A percentile compares a stretch with the other conserved stretches of the same genome.
Conservation (phyloP, 1,140 invertebrate genomes). For the Hylaeus volcanicus region DNA sequence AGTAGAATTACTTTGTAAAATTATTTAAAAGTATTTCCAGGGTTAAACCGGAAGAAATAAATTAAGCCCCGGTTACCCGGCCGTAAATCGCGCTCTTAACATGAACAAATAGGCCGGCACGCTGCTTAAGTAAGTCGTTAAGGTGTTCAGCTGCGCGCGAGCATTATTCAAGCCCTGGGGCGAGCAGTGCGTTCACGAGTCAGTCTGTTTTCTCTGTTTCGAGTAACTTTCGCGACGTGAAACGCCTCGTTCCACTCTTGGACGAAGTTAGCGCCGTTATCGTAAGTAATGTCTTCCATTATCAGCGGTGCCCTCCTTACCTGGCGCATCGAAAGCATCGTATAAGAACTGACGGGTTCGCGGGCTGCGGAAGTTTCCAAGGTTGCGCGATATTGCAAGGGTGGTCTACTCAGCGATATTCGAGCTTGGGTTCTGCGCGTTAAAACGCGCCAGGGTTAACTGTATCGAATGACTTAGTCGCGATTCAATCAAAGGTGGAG, state of each 20-base stretch:
- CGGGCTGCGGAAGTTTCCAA: slow-evolving; percentile 18
- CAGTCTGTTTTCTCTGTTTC: slow-evolving; percentile 56
- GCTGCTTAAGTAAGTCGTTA: slow-evolving; percentile 42
- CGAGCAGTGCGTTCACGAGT: slow-evolving; percentile 27
- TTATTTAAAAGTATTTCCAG: neutral
- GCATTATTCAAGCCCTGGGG: slow-evolving; percentile 36
- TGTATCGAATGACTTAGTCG: too few relatives aligned
- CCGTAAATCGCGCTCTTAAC: slow-evolving; percentile 37
- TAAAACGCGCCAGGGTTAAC: slow-evolving; percentile 4
- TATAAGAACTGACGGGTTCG: slow-evolving; percentile 32
- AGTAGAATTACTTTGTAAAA: neutral
- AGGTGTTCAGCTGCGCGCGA: slow-evolving; percentile 25
- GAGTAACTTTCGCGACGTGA: slow-evolving; percentile 39
- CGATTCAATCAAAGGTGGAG: too few relatives aligned
- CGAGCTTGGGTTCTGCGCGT: neutral
- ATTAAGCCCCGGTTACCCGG: slow-evolving; percentile 6
- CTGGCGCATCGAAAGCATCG: slow-evolving; percentile 45
- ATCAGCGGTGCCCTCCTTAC: slow-evolving; percentile 27
- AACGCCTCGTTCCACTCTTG: neutral
- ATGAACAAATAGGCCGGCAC: slow-evolving; percentile 36
- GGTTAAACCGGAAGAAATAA: slow-evolving; percentile 25
- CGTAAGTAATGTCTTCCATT: slow-evolving; percentile 58
- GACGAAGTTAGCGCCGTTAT: slow-evolving; percentile 40
- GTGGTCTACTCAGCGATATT: slow-evolving; percentile 17
- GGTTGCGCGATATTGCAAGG: slow-evolving; percentile 5